Conservation (phyloP, 1,140 invertebrate genomes). For the Pomacea maculata region DNA sequence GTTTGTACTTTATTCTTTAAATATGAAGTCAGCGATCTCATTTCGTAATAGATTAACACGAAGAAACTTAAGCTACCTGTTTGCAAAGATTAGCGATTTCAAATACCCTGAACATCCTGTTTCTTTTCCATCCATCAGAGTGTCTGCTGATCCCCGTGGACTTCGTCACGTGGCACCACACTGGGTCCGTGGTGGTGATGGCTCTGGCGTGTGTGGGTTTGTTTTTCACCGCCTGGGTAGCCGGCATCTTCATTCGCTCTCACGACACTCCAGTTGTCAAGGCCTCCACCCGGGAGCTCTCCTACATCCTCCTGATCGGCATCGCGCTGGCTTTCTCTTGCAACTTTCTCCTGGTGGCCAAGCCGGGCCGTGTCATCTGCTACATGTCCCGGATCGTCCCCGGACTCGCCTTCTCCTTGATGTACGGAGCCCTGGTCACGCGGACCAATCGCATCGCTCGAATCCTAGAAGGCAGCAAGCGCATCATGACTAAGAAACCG, state of each 20-base stretch:
- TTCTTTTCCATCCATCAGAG: constrained; percentile 60
- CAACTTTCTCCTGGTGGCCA: constrained; percentile 78
- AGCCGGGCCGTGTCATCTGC: constrained; percentile 76
- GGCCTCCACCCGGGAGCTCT: constrained; percentile 81
- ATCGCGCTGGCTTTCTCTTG: constrained; percentile 71
- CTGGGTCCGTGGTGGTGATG: constrained; percentile 72
- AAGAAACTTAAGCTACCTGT: not conserved
- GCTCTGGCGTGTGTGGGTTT: constrained; percentile 75
- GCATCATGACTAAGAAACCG: constrained; percentile 81
- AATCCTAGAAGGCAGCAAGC: constrained; percentile 83
- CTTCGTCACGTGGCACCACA: constrained; percentile 72
- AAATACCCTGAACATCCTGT: not conserved
- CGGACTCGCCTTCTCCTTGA: constrained; percentile 82
- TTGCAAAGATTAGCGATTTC: not conserved
- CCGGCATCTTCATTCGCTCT: constrained; percentile 72
- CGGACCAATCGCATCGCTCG: constrained; percentile 88
- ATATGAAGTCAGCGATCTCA: too few species aligned
- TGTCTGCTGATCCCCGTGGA: constrained; percentile 71
- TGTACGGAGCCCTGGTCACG: constrained; percentile 83
- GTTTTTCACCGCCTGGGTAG: constrained; percentile 71
- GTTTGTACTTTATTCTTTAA: too few species aligned
- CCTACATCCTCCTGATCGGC: constrained; percentile 78
- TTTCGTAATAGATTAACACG: not conserved
- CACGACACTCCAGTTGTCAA: constrained; percentile 83
- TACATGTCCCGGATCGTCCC: constrained; percentile 76